Evolutionary conservation across 2,797 vertebrate species (phyloP), one percentile per base, ranked within the genome.

Genomic region (Tapirus indicus): DNA sequence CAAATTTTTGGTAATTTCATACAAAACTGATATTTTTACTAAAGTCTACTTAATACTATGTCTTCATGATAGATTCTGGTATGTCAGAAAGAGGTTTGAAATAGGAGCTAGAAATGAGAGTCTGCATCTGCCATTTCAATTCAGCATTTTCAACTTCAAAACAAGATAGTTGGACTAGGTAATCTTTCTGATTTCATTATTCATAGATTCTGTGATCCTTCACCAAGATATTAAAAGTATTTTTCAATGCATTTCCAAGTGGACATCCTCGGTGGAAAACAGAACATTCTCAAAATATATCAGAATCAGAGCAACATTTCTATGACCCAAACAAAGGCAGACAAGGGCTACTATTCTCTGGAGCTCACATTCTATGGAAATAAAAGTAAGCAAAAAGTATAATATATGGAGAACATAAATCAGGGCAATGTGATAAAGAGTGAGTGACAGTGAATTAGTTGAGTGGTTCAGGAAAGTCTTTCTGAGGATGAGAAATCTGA

Each of bases 221-320:
- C 79, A 69, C 64, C 69, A 84, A 91, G 41, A 49, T 88, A 56
- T 60, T 95, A 64, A 71, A 83, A 87, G 23, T 17, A 72, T 23
- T 80, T 89, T 79, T 68, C 60, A 91, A 20, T 54, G 35, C 32
- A 88, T 95, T 96, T 71, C 38, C 23, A 96, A 83, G 21, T 58
- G 18, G 78, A 72, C 41, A 35, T 89, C 35, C 78, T 95, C n/a
- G 44, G 7, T 88, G 11, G 60, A 58, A 91, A 92, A 78, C 27
- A 94, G 71, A 77, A 58, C 10, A 21, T 75, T 93, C n/a, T 94
- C 56, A 74, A 82, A 88, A 88, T 88, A 6, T 54, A 41, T 91
- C 35, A 95, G 18, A 12, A 79, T 87, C n/a, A 41, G 10, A 71
- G 9, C 10, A 71, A 85, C 12, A 49, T 91, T 49, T 87, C 78